Evolutionary conservation across 2,113 vertebrate species (phyloP).

Genomic region (Elgaria multicarinata): DNA sequence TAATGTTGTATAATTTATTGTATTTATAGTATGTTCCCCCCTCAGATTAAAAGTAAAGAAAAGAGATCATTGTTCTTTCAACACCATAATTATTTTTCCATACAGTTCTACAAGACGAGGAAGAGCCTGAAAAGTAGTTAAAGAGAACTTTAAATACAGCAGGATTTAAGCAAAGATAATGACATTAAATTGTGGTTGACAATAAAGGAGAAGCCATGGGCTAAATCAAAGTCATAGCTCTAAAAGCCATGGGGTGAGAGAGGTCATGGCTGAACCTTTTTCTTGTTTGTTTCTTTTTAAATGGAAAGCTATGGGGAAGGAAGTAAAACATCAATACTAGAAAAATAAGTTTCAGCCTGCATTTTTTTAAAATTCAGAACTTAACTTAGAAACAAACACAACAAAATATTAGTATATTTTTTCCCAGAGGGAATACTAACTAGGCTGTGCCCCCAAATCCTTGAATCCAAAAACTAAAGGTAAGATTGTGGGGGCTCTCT

Average conservation of each 20-base stretch:
- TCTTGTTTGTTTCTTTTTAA: conserved; percentile 29
- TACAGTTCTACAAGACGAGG: conserved; percentile 66
- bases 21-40: conserved; percentile 36
- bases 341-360: conserved; percentile 33
- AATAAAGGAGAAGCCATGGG: conserved; percentile 52
- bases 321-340: conserved; percentile 63
- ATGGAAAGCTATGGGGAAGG: conserved; percentile 46
- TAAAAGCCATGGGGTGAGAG: conserved; percentile 47
- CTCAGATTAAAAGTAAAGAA: neutral
- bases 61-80: conserved; percentile 62
- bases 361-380: conserved; percentile 45
- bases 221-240: conserved; percentile 54
- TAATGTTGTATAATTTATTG: conserved; percentile 36
- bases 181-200: conserved; percentile 62
- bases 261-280: conserved; percentile 31
- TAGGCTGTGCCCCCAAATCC: too few species aligned
- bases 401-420: neutral
- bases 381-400: conserved; percentile 55
- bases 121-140: conserved; percentile 77
- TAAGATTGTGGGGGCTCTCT: too few species aligned
- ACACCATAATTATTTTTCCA: conserved; percentile 72
- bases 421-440: neutral
- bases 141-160: conserved; percentile 72
- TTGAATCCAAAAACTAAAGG: too few species aligned
- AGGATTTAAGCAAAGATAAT: conserved; percentile 69